These are phyloP conservation scores for Ictidomys tridecemlineatus DNA, from an alignment of 2,113 vertebrate genomes.

Conservation along the genomic window DNA sequence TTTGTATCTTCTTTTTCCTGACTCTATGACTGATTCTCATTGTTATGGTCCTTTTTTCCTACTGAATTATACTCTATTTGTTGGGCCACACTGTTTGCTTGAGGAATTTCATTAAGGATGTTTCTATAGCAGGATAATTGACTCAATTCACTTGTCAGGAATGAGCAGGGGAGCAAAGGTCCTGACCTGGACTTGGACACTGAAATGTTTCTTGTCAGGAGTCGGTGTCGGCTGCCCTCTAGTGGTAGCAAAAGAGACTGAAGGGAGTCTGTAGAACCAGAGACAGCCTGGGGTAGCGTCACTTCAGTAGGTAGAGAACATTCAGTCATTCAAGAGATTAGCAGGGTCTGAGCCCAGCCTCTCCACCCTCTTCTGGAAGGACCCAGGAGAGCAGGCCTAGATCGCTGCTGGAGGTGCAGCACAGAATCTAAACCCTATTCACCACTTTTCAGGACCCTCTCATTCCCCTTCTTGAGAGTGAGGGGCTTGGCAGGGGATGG, in stretches of 20 bases:
- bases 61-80: neutral
- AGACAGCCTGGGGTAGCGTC: neutral
- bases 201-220: neutral
- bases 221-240: neutral
- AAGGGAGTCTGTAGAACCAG: neutral
- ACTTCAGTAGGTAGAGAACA: neutral
- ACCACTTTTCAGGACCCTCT: neutral
- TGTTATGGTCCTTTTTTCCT: neutral
- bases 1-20: neutral
- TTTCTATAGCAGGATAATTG: neutral
- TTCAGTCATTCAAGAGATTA: neutral
- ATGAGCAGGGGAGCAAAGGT: neutral
- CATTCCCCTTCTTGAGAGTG: neutral
- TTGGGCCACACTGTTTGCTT: neutral
- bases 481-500: accelerated
- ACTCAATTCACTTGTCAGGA: neutral
- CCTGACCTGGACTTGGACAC: neutral
- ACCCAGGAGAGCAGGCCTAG: neutral
- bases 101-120: neutral
- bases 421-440: accelerated
- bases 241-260: neutral
- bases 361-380: neutral
- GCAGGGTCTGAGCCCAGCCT: accelerated
- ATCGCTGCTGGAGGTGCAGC: accelerated
- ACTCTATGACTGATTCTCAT: neutral